A percentile compares a stretch with the other conserved stretches of the same genome.
Evolutionary conservation across 2,113 vertebrate genomes (phyloP).

Genomic region (Passer montanus): DNA sequence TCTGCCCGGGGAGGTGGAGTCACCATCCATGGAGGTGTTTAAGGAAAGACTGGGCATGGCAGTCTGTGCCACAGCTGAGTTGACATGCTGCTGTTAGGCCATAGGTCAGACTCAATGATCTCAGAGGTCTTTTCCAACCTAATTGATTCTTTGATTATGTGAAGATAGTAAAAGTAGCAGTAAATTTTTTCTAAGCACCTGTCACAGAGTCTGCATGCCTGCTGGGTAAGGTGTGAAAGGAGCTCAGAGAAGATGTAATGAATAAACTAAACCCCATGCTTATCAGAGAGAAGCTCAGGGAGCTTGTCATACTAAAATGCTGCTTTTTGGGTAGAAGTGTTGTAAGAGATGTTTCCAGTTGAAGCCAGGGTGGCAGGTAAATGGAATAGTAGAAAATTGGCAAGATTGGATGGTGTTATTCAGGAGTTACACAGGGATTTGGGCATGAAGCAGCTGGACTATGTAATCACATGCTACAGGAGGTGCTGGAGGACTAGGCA

Average conservation of each 20-base stretch:
- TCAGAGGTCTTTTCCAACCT: not conserved
- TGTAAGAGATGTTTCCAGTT: not conserved
- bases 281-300: not conserved
- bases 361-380: not conserved
- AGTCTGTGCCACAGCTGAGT: not conserved
- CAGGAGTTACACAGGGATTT: not conserved
- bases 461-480: fast-evolving
- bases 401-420: not conserved
- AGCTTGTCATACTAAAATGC: not conserved
- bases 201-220: not conserved
- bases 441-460: not conserved
- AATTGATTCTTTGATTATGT: not conserved
- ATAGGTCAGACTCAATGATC: not conserved
- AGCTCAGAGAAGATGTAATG: not conserved
- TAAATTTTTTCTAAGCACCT: not conserved
- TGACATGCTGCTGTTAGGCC: not conserved
- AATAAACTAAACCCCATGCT: fast-evolving
- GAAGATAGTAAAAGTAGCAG: not conserved
- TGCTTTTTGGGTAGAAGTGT: not conserved
- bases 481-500: fast-evolving
- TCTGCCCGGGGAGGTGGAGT: not conserved
- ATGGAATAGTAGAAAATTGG: not conserved
- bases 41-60: not conserved
- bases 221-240: not conserved
- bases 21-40: fast-evolving